Evolutionary conservation across 2,888 invertebrate genomes (phyloP).

Genomic region (Cephus spinipes): DNA sequence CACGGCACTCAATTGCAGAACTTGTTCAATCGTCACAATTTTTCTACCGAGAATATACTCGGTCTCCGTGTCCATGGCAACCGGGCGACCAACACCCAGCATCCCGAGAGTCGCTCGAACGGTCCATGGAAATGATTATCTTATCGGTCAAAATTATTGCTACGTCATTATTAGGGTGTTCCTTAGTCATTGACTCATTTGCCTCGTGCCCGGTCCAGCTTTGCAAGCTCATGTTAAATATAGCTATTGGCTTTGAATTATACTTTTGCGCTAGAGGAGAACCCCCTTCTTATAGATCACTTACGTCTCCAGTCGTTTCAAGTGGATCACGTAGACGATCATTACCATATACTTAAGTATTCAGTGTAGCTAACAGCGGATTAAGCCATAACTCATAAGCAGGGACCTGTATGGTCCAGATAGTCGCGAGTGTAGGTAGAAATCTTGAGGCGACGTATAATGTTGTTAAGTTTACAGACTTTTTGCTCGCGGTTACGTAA

Average conservation of each 20-base stretch:
- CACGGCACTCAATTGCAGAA: background rate
- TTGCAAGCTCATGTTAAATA: background rate
- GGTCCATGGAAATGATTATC: background rate
- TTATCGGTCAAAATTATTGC: background rate
- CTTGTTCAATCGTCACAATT: background rate
- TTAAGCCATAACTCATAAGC: slow-evolving; percentile 57
- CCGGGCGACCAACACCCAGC: no score
- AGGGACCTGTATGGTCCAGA: background rate
- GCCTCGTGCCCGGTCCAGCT: background rate
- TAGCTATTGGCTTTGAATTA: background rate
- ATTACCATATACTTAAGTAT: slow-evolving; percentile 44
- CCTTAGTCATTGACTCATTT: background rate
- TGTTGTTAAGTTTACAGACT: slow-evolving; percentile 2
- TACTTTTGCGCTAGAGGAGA: slow-evolving; percentile 48
- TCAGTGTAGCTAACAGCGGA: slow-evolving; percentile 46
- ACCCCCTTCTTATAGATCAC: slow-evolving; percentile 35
- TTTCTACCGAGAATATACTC: background rate
- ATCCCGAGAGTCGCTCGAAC: background rate
- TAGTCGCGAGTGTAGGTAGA: background rate
- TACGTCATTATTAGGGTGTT: background rate
- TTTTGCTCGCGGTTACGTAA: background rate
- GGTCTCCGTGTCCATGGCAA: background rate
- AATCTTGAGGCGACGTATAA: background rate
- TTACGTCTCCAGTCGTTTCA: slow-evolving; percentile 21
- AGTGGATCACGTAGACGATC: slow-evolving; percentile 37